Evolutionary conservation across 2,888 invertebrate species (phyloP), one percentile per base, ranked within the genome.

Genomic region (Drosophila sordidula): DNA sequence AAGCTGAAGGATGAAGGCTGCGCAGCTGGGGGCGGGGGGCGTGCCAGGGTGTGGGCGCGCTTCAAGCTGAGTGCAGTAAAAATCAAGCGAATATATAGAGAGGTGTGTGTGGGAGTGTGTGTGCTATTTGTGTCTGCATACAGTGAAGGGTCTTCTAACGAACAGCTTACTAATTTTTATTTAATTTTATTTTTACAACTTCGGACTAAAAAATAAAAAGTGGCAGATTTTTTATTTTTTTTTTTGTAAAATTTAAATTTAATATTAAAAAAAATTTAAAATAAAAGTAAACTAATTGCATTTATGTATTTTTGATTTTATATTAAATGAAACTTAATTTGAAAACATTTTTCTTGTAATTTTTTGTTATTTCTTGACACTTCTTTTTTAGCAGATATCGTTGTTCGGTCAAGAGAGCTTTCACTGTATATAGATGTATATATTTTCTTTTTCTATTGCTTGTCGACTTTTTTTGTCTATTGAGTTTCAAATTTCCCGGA

Each of bases 401-500:
- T 2, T 3, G 3, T 34, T 0, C 34, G 12, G 0, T 34, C 11
- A 1, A 12, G 1, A 34, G 34, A 34, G 12, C 34, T 34, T 34
- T 34, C 34, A 34, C 12, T 45, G 39, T 57, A 9, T 54, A 52
- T 57, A 34, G 56, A 18, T 57, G 26, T 66, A 45, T 78, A 54
- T 65, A 64, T 82, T 78, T 86, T 86, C 80, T 88, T 86, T 84
- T 88, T 83, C 80, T 86, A 86, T 88, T 86, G 78, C 87, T 86
- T 88, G 74, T 77, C 77, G 66, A 61, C 70, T 72, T 78, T 79
- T 70, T 70, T 83, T 87, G 88, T 87, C 83, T 83, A 83, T 83
- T 88, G 87, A 86, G 88, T 86, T 86, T 86, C 83, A 88, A 88
- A 83, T 88, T 88, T 88, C 88, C 80, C 85, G 67, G 78, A 70